Evolutionary conservation across 2,888 invertebrate species (phyloP).

Genomic region (Tiliacea citrago): DNA sequence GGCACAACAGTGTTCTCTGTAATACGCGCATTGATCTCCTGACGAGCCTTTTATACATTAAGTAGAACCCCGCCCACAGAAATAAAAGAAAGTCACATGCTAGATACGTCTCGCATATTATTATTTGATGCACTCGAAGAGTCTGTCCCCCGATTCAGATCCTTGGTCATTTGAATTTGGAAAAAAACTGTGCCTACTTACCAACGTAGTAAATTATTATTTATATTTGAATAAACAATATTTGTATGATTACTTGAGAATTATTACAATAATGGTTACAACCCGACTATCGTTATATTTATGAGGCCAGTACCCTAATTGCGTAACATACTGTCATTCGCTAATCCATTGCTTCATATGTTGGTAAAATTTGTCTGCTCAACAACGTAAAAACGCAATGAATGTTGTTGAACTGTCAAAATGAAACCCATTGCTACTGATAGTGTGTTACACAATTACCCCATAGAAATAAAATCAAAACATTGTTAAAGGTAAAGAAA

Average conservation of each 20-base stretch:
- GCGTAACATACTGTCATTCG: too few relatives aligned
- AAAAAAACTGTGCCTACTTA: not conserved
- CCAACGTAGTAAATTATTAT: not conserved
- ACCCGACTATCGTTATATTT: not conserved
- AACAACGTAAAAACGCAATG: too few relatives aligned
- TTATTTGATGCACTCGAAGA: conserved; percentile 34
- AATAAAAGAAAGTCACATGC: conserved; percentile 79
- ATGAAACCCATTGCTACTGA: too few relatives aligned
- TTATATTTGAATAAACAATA: not conserved
- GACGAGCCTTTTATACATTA: conserved; percentile 83
- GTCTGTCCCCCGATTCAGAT: not conserved
- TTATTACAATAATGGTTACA: not conserved
- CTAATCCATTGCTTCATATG: too few relatives aligned
- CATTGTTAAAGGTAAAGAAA: not conserved
- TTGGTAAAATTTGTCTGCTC: too few relatives aligned
- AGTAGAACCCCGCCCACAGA: conserved; percentile 83
- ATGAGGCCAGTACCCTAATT: too few relatives aligned
- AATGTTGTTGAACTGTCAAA: too few relatives aligned
- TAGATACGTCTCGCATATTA: conserved; percentile 46
- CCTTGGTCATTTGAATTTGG: not conserved
- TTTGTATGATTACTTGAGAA: not conserved
- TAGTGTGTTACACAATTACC: too few relatives aligned
- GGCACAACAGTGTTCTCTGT: conserved; percentile 77
- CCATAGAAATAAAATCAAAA: not conserved
- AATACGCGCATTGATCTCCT: conserved; percentile 78